phyloP scores from a whole-genome alignment of 1,140 invertebrate genomes.

The Drosophila pseudoobscura region DNA sequence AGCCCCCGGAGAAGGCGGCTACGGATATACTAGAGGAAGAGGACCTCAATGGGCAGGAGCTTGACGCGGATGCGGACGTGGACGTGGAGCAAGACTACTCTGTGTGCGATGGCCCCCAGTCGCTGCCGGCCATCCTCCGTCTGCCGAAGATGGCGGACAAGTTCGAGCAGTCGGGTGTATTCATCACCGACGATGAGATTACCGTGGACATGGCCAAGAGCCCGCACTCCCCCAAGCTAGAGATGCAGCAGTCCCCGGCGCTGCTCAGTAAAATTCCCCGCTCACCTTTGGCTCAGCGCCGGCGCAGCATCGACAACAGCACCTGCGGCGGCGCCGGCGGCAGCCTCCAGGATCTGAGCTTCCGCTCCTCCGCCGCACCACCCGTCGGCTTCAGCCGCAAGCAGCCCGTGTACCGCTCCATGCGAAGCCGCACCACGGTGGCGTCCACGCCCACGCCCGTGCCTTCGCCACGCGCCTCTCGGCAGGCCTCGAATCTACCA shows the following conservation, averaged over 20 bases:
- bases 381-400: slow-evolving; percentile 60
- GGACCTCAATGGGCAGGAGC: slow-evolving; percentile 6
- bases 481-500: slow-evolving; percentile 80
- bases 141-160: slow-evolving; percentile 44
- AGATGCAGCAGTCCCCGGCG: neutral
- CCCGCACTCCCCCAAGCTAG: slow-evolving; percentile 84
- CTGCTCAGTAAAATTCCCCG: slow-evolving; percentile 70
- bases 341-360: slow-evolving; percentile 69
- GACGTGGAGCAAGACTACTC: slow-evolving; percentile 41
- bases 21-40: slow-evolving; percentile 29
- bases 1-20: slow-evolving; percentile 32
- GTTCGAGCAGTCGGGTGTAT: slow-evolving; percentile 78
- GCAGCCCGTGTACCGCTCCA: slow-evolving; percentile 74
- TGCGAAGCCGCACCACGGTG: slow-evolving; percentile 54
- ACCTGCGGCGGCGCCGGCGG: slow-evolving; percentile 60
- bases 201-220: slow-evolving; percentile 88
- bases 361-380: slow-evolving; percentile 43
- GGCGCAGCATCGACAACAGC: slow-evolving; percentile 73
- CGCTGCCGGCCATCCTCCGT: slow-evolving; percentile 66
- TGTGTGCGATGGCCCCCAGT: slow-evolving; percentile 65
- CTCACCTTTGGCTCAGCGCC: slow-evolving; percentile 68
- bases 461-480: slow-evolving; percentile 25
- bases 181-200: slow-evolving; percentile 84
- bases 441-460: neutral
- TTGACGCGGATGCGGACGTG: slow-evolving; percentile 17